A percentile compares a stretch with the other conserved stretches of the same genome.
Conservation (phyloP, 2,113 vertebrate species). For the Dipodomys stephensi region DNA sequence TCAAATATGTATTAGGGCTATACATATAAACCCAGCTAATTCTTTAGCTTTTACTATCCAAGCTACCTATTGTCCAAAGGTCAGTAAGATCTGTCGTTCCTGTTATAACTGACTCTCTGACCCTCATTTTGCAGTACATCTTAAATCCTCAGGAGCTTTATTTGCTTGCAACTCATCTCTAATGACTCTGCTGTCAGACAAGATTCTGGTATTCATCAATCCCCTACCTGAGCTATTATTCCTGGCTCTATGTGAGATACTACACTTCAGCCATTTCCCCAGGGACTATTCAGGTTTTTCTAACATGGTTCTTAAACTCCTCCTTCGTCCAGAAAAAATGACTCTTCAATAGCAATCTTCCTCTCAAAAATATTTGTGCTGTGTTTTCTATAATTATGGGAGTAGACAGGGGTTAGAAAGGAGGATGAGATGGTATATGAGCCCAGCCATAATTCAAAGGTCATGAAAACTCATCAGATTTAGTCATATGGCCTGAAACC, state of each 20-base stretch:
- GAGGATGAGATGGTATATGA: not conserved
- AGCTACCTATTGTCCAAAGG: not conserved
- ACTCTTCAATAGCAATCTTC: not conserved
- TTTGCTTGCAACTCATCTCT: not conserved
- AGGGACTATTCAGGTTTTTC: not conserved
- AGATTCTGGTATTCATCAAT: conserved; percentile 4
- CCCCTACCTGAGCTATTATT: not conserved
- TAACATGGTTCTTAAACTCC: not conserved
- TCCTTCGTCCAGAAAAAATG: not conserved
- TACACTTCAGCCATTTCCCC: not conserved
- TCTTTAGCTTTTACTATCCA: not conserved
- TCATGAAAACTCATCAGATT: not conserved
- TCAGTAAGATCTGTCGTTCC: not conserved
- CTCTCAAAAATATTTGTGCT: not conserved
- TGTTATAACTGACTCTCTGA: not conserved
- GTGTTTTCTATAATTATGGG: not conserved
- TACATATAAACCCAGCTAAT: not conserved
- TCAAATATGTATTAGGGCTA: not conserved
- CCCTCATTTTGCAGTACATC: not conserved
- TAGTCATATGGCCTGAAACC: not conserved
- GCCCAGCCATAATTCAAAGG: not conserved
- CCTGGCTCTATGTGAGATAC: not conserved
- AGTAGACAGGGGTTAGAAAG: too few species aligned
- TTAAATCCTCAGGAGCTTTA: not conserved
- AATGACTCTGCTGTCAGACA: conserved; percentile 13